These are phyloP conservation scores for Drosophila leonis DNA, from an alignment of 2,888 invertebrate species.

Conservation along the genomic window DNA sequence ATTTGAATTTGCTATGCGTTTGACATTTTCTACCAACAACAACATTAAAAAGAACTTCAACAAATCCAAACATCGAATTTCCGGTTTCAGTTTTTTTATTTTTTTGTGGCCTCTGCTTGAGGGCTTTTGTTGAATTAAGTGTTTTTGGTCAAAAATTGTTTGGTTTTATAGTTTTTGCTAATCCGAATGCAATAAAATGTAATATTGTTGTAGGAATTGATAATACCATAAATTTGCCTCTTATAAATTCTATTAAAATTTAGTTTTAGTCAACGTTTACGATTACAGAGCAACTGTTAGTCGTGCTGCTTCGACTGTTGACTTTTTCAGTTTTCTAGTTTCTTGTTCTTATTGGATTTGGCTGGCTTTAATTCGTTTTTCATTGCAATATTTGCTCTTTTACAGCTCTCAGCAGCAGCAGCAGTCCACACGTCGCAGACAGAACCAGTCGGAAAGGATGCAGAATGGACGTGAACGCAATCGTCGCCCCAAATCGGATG, in stretches of 20 bases:
- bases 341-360: constrained; percentile 2
- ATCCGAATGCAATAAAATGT: neutral
- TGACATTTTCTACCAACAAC: constrained; percentile 56
- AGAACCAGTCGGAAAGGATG: constrained; percentile 72
- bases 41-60: constrained; percentile 10
- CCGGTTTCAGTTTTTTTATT: constrained; percentile 10
- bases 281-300: neutral
- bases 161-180: constrained; percentile 29
- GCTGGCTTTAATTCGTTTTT: constrained; percentile 39
- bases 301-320: neutral
- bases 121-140: constrained; percentile 40
- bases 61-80: constrained; percentile 53
- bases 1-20: constrained; percentile 50
- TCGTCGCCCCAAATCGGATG: constrained; percentile 84
- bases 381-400: constrained; percentile 20
- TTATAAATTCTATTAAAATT: neutral
- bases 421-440: constrained; percentile 80
- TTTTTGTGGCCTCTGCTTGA: constrained; percentile 14
- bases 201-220: neutral
- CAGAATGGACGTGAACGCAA: constrained; percentile 83
- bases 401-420: constrained; percentile 75
- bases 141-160: constrained; percentile 32
- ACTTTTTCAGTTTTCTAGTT: neutral
- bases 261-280: neutral
- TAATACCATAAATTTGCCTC: neutral